Conservation (phyloP, 2,797 vertebrate genomes). For the Synaphobranchus kaupii region DNA sequence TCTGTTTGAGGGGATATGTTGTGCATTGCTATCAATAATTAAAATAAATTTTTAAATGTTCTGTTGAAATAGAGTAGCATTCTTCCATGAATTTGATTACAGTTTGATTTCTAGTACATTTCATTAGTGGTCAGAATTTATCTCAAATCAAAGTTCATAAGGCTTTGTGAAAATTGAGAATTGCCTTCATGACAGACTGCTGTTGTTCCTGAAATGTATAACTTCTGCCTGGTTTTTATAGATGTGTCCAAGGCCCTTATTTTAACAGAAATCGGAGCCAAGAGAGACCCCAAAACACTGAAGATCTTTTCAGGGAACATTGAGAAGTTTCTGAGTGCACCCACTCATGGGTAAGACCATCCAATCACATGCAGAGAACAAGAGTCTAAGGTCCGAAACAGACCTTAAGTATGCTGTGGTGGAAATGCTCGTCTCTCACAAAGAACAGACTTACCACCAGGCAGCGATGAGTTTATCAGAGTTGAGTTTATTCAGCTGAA, state of each 20-base stretch:
- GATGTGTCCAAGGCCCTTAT: constrained; percentile 84
- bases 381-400: background rate
- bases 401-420: too few relatives aligned
- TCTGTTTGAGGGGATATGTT: background rate
- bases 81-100: background rate
- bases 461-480: too few relatives aligned
- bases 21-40: background rate
- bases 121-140: background rate
- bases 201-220: background rate
- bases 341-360: constrained; percentile 76
- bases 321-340: constrained; percentile 76
- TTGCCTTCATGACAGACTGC: background rate
- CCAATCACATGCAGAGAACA: background rate
- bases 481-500: too few relatives aligned
- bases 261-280: constrained; percentile 84
- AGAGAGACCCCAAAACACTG: constrained; percentile 79
- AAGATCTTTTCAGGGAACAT: constrained; percentile 82
- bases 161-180: background rate
- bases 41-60: background rate
- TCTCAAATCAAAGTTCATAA: background rate
- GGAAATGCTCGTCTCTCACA: too few relatives aligned
- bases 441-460: too few relatives aligned
- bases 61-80: background rate
- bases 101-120: background rate
- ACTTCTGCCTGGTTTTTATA: constrained; percentile 42